Conservation (phyloP, 2,797 vertebrate species). For the Pangasius macronema region DNA sequence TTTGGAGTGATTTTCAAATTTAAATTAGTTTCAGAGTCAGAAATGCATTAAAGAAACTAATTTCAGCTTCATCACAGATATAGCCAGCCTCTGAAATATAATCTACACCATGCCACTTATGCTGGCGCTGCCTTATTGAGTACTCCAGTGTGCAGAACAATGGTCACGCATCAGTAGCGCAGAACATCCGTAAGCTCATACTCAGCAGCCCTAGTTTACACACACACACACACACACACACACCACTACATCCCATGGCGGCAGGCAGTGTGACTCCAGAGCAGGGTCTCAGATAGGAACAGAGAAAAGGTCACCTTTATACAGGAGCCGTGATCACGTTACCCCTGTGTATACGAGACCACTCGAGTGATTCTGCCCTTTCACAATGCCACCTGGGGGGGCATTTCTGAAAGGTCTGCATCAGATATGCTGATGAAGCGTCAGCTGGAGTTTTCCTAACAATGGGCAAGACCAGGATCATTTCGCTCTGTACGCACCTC, state of each 20-base stretch:
- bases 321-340: conserved; percentile 38
- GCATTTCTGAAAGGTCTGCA: conserved; percentile 11
- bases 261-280: conserved; percentile 18
- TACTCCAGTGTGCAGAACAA: neutral
- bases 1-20: conserved; percentile 3
- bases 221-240: conserved; percentile 14
- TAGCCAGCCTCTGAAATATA: neutral
- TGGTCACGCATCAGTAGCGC: conserved; percentile 10
- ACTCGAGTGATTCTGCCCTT: conserved; percentile 19
- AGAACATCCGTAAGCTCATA: conserved; percentile 47
- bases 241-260: conserved; percentile 6
- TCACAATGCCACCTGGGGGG: conserved; percentile 27
- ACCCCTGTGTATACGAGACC: conserved; percentile 10
- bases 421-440: neutral
- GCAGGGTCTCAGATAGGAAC: conserved; percentile 14
- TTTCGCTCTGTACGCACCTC: neutral
- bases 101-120: conserved; percentile 10
- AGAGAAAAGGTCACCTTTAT: conserved; percentile 48
- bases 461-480: neutral
- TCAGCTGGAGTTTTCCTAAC: neutral
- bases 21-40: neutral
- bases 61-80: conserved; percentile 5
- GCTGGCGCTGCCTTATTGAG: conserved; percentile 22
- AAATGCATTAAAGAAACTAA: neutral
- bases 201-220: neutral